Conservation (phyloP, 2,113 vertebrate genomes). For the Paedocypris sp. region DNA sequence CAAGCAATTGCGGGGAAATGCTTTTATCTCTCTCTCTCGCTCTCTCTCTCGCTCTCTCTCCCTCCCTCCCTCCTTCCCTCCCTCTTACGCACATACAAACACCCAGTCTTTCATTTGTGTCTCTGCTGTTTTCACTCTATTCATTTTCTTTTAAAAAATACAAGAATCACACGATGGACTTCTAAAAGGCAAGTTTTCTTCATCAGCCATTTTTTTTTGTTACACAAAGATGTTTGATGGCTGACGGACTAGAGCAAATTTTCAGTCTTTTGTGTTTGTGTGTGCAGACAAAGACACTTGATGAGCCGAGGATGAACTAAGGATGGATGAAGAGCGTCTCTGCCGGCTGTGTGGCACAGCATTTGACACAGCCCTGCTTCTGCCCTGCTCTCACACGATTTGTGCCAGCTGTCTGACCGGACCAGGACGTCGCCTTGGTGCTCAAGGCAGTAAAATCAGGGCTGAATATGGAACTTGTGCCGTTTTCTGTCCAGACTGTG, state of each 20-base stretch:
- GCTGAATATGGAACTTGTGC: too few species aligned
- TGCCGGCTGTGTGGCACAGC: conserved; percentile 41
- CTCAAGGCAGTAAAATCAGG: neutral
- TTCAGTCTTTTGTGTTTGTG: neutral
- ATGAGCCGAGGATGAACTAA: neutral
- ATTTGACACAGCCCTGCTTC: conserved; percentile 39
- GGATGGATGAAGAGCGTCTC: neutral
- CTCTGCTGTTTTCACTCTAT: neutral
- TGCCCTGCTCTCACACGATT: conserved; percentile 57
- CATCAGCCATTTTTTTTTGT: too few species aligned
- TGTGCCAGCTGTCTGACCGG: conserved; percentile 44
- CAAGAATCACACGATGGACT: too few species aligned
- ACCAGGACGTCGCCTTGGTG: neutral
- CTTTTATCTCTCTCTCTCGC: conserved; percentile 20
- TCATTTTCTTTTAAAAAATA: too few species aligned
- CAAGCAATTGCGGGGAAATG: conserved; percentile 46
- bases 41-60: neutral
- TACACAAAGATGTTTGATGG: too few species aligned
- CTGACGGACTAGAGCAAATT: too few species aligned
- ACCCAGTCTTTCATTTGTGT: neutral
- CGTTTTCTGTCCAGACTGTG: conserved; percentile 47
- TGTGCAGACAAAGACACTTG: neutral
- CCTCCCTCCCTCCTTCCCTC: conserved; percentile 28
- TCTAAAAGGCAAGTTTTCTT: too few species aligned
- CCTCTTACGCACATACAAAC: neutral